A percentile compares a stretch with the other conserved stretches of the same genome.
Evolutionary conservation across 2,888 invertebrate genomes (phyloP).

Genomic region (Eudemis profundana): DNA sequence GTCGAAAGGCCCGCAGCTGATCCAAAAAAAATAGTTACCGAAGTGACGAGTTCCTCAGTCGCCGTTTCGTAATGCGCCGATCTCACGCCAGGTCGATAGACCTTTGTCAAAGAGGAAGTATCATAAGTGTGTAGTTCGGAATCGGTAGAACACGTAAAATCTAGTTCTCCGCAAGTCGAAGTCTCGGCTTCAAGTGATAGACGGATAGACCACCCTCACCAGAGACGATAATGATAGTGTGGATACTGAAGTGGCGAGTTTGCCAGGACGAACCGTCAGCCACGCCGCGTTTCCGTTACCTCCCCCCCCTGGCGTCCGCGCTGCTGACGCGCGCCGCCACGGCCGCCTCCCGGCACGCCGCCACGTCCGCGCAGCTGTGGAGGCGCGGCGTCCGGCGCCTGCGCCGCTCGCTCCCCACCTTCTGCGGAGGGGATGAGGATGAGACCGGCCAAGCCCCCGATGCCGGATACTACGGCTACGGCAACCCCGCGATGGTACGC

Average conservation of each 20-base stretch:
- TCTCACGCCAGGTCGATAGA: too few relatives aligned
- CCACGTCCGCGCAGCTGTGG: constrained; percentile 53
- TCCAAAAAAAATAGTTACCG: too few relatives aligned
- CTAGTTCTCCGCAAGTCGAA: not conserved
- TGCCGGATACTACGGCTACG: constrained; percentile 67
- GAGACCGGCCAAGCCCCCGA: constrained; percentile 62
- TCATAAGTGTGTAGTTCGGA: too few relatives aligned
- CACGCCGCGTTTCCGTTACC: constrained; percentile 66
- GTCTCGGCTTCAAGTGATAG: too few relatives aligned
- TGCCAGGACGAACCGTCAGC: constrained; percentile 68
- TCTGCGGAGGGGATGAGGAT: constrained; percentile 64
- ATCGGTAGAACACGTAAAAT: too few relatives aligned
- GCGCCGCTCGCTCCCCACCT: constrained; percentile 63
- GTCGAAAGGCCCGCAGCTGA: too few relatives aligned
- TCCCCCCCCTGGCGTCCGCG: constrained; percentile 67
- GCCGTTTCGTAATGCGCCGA: too few relatives aligned
- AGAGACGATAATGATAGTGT: too few relatives aligned
- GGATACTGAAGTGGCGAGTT: constrained; percentile 29
- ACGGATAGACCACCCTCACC: too few relatives aligned
- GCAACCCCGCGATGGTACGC: constrained; percentile 77
- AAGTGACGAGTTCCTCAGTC: too few relatives aligned
- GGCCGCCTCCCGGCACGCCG: constrained; percentile 54
- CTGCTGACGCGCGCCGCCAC: constrained; percentile 56
- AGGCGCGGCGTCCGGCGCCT: constrained; percentile 57
- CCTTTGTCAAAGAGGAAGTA: too few relatives aligned